Percentiles rank a stretch among this genome's conserved stretches.
These are phyloP conservation scores for Xylota sylvarum DNA, from an alignment of 2,888 invertebrate species.

Conservation along the genomic window DNA sequence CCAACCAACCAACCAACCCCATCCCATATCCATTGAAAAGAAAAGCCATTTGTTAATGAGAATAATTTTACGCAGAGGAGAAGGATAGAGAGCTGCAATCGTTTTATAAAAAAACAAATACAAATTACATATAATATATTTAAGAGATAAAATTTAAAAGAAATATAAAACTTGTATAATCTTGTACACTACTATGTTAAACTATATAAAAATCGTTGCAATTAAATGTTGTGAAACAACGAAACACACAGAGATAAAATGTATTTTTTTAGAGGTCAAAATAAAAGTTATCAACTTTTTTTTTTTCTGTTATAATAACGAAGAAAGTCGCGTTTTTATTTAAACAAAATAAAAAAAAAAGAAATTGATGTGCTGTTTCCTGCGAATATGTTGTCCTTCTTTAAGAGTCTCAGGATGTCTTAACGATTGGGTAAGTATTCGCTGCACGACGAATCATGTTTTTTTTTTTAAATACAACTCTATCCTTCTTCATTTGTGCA, in stretches of 20 bases:
- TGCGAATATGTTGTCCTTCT: constrained; percentile 73
- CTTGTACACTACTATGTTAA: constrained; percentile 54
- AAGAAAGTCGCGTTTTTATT: constrained; percentile 69
- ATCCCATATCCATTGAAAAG: constrained; percentile 46
- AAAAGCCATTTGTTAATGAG: constrained; percentile 43
- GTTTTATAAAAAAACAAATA: constrained; percentile 52
- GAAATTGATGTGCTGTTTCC: constrained; percentile 27
- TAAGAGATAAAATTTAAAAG: constrained; percentile 56
- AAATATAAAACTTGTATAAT: constrained; percentile 41
- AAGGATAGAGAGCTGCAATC: constrained; percentile 83
- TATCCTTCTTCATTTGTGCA: constrained; percentile 88
- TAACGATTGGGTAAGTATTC: constrained; percentile 76
- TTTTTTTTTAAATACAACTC: constrained; percentile 82
- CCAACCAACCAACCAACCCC: constrained; percentile 54
- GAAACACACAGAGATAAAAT: constrained; percentile 54
- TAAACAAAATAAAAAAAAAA: constrained; percentile 17
- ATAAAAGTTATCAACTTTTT: constrained; percentile 64
- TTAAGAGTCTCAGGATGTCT: constrained; percentile 73
- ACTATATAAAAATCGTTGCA: constrained; percentile 52
- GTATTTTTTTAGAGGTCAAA: constrained; percentile 73
- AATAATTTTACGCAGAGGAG: constrained; percentile 80
- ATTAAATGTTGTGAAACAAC: constrained; percentile 73
- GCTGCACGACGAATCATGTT: constrained; percentile 40
- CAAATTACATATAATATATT: constrained; percentile 56
- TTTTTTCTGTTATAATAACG: constrained; percentile 62